Evolutionary conservation across 2,888 invertebrate genomes (phyloP), one percentile per base, ranked within the genome.

Genomic region (Ethmia dodecea): DNA sequence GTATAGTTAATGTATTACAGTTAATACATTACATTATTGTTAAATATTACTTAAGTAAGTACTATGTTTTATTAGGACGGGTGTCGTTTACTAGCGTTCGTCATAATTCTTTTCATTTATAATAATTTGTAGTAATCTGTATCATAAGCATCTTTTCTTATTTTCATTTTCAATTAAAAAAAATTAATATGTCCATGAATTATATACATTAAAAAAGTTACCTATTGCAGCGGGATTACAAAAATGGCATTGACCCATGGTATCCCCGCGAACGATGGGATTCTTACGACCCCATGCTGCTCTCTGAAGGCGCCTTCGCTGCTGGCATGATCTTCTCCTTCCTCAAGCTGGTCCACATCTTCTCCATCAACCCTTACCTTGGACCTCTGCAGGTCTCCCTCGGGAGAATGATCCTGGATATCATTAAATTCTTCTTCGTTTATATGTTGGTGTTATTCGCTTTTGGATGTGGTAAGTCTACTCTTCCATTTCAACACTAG

Each of bases 321-420:
- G 97, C 97, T 0, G 98, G 96, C 51, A 98, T 98, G 94, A 97
- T 98, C 58, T 97, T 96, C 77, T 96, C 96, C 43, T 97, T 95
- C 60, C 88, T 98, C 38, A 98, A 98, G 74, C 89, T 98, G 60
- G 97, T 98, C 12, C 97, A 98, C 74, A 96, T 98, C 66, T 98
- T 98, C 88, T 97, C 97, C 42, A 95, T 98, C 45, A 98, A 97
- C 81, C 98, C 98, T 0, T 96, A 98, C 74, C 88, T 98, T 52
- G 98, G 98, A 42, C 98, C 98, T 0, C 83, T 87, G 29, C 98
- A 98, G 79, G 97, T 98, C 34, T 98, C 98, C 1, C 83, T 98
- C 10, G 98, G 98, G 33, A 88, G 96, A 59, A 95, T 95, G 98
- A 94, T 95, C 35, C 90, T 95, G 58, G 98, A 98, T 68, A 97